Percentiles rank a stretch among this genome's conserved stretches.
Evolutionary conservation across 2,888 invertebrate genomes (phyloP).

Genomic region (Homarus gammarus): DNA sequence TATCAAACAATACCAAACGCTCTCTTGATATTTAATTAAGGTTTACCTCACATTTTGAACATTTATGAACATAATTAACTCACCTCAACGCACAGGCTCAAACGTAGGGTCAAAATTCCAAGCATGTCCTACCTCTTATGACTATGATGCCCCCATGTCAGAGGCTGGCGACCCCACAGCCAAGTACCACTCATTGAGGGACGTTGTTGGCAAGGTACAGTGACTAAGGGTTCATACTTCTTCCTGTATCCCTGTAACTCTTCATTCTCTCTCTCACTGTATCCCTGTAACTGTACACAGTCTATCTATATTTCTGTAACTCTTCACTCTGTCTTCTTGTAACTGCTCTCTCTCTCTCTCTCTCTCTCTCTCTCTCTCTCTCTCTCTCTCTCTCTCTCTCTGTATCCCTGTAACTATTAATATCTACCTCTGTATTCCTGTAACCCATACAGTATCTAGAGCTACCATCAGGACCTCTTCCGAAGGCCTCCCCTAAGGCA

Average conservation of each 20-base stretch:
- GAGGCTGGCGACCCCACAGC: constrained; percentile 93
- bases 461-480: constrained; percentile 46
- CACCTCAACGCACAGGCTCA: constrained; percentile 69
- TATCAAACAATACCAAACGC: too few species aligned
- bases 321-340: too few species aligned
- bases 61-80: background rate
- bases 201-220: constrained; percentile 83
- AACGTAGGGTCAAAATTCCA: constrained; percentile 79
- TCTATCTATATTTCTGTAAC: background rate
- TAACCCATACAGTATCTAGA: too few species aligned
- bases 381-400: too few species aligned
- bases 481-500: constrained; percentile 49
- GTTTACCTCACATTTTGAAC: background rate
- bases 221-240: background rate
- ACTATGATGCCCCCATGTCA: constrained; percentile 93
- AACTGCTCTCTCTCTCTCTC: too few species aligned
- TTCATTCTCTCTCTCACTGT: background rate
- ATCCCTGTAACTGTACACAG: background rate
- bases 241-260: too few species aligned
- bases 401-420: too few species aligned
- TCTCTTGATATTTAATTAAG: too few species aligned
- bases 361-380: too few species aligned
- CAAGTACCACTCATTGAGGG: constrained; percentile 87
- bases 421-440: too few species aligned
- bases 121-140: constrained; percentile 90